Conservation (phyloP, 2,888 invertebrate species). For the Cantharis lateralis region DNA sequence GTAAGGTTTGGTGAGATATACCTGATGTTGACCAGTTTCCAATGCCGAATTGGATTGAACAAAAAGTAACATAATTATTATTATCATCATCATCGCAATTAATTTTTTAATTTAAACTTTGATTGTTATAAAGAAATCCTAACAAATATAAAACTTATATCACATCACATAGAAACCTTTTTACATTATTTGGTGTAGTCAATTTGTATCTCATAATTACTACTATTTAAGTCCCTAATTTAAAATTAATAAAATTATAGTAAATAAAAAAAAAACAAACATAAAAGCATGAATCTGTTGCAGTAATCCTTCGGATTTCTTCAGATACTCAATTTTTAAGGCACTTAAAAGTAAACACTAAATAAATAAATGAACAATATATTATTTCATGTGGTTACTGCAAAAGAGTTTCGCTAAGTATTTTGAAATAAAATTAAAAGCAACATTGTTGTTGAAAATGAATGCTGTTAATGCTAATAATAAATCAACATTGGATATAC, state of each 20-base stretch:
- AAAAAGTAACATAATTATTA: neutral
- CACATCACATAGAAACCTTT: neutral
- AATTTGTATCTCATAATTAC: neutral
- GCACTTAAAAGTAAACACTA: neutral
- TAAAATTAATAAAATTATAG: neutral
- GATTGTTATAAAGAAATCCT: neutral
- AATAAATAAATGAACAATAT: no score
- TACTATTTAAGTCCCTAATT: neutral
- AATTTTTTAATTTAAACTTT: neutral
- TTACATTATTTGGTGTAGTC: neutral
- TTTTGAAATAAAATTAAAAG: neutral
- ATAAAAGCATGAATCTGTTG: neutral
- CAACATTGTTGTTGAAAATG: neutral
- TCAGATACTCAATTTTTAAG: neutral
- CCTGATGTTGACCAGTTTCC: neutral
- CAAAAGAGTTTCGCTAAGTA: neutral
- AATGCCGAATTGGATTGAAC: neutral
- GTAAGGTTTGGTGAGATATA: neutral
- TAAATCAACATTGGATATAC: neutral
- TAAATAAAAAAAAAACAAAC: neutral
- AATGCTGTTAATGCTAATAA: neutral
- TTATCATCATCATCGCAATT: neutral
- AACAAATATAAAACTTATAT: neutral
- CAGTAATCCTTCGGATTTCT: neutral
- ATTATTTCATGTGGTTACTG: neutral